phyloP scores from a whole-genome alignment of 1,140 invertebrate species.

The Episyrphus balteatus region DNA sequence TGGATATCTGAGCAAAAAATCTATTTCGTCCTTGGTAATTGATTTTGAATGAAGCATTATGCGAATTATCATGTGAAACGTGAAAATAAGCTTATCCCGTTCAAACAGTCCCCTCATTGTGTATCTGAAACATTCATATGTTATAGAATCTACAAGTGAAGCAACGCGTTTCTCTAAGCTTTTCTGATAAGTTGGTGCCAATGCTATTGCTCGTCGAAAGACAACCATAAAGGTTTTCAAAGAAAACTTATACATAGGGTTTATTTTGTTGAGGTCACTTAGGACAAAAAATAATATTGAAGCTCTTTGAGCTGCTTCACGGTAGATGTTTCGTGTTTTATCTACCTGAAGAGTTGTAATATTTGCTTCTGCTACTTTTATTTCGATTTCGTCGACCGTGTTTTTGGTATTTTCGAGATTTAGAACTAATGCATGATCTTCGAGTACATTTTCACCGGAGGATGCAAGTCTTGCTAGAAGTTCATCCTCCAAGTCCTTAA shows the following conservation, averaged over 20 bases:
- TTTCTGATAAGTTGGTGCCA: constrained; percentile 50
- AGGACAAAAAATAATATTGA: constrained; percentile 91
- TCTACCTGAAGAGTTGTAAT: constrained; percentile 81
- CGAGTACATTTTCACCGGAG: constrained; percentile 81
- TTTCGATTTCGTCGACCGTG: constrained; percentile 81
- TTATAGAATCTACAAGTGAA: constrained; percentile 80
- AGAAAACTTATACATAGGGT: constrained; percentile 94
- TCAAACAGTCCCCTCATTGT: constrained; percentile 90
- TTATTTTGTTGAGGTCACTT: constrained; percentile 86
- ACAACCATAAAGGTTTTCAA: constrained; percentile 90
- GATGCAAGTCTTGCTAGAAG: constrained; percentile 74
- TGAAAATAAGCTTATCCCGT: constrained; percentile 84
- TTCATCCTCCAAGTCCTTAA: constrained; percentile 85
- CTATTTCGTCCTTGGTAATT: constrained; percentile 63
- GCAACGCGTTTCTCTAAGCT: constrained; percentile 57
- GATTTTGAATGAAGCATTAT: constrained; percentile 54
- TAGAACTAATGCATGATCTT: constrained; percentile 78
- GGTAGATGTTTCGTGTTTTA: constrained; percentile 78
- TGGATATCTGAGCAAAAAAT: constrained; percentile 80
- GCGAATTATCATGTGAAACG: constrained; percentile 78
- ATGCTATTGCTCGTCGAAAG: constrained; percentile 76
- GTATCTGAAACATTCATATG: constrained; percentile 77
- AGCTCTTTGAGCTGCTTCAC: constrained; percentile 72
- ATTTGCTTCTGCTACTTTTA: constrained; percentile 78
- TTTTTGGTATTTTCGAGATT: constrained; percentile 92